A percentile compares a stretch with the other conserved stretches of the same genome.
Conservation (phyloP, 2,113 vertebrate genomes). For the Passer montanus region DNA sequence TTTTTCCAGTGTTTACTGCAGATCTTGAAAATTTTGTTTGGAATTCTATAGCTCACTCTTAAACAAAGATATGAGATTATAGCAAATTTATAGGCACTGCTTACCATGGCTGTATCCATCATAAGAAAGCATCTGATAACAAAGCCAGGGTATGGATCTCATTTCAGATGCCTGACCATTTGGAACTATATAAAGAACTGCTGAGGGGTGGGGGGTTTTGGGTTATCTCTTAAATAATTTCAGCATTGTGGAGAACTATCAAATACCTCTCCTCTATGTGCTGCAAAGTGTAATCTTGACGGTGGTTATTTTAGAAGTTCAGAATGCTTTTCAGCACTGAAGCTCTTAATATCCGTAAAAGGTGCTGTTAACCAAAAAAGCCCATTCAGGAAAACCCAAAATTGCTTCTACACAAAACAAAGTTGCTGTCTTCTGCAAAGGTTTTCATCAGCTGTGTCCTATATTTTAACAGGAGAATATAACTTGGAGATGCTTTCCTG, state of each 20-base stretch:
- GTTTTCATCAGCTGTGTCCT: background rate
- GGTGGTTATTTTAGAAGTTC: background rate
- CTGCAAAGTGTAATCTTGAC: background rate
- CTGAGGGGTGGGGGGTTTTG: background rate
- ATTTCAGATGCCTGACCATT: background rate
- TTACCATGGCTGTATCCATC: background rate
- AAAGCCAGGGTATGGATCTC: background rate
- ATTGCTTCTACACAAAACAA: background rate
- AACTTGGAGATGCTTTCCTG: background rate
- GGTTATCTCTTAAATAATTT: background rate
- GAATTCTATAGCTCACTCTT: background rate
- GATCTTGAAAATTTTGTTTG: background rate
- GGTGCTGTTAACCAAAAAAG: background rate
- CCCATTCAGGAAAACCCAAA: background rate
- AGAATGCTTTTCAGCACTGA: background rate
- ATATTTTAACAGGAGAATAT: background rate
- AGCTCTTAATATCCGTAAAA: background rate
- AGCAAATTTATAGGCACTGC: background rate
- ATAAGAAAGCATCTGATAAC: background rate
- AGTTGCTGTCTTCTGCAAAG: background rate
- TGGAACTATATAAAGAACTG: background rate
- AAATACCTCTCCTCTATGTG: background rate
- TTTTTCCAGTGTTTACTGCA: background rate
- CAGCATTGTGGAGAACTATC: background rate
- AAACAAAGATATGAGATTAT: background rate